Percentiles rank a stretch among this genome's conserved stretches.
Evolutionary conservation across 2,888 invertebrate genomes (phyloP).

Genomic region (Ichneumoninae sp.): DNA sequence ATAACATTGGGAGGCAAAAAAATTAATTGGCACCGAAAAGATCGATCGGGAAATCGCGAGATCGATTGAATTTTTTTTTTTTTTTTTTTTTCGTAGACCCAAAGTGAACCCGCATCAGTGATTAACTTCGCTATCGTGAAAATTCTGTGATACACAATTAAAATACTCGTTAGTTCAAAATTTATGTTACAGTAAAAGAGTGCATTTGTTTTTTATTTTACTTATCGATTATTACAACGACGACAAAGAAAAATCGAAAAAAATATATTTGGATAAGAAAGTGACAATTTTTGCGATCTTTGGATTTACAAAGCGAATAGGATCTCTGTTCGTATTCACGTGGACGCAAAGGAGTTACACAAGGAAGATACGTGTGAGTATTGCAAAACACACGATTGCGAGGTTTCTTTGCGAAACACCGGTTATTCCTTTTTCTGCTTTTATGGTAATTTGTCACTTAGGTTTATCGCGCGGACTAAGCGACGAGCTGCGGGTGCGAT

Average conservation of each 20-base stretch:
- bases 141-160: background rate
- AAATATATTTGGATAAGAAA: background rate
- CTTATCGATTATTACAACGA: background rate
- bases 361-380: constrained; percentile 43
- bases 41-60: constrained; percentile 3
- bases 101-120: constrained; percentile 29
- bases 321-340: background rate
- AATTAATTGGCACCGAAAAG: background rate
- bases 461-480: constrained; percentile 1
- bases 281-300: constrained; percentile 34
- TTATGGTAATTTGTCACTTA: constrained; percentile 12
- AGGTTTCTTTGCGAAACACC: background rate
- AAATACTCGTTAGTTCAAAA: background rate
- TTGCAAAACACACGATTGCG: background rate
- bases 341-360: background rate
- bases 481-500: constrained; percentile 39
- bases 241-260: background rate
- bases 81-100: background rate
- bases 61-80: background rate
- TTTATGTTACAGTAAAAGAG: background rate
- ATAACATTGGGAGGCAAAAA: background rate
- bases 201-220: background rate
- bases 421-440: background rate
- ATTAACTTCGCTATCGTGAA: background rate
- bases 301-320: constrained; percentile 23